Conservation (phyloP, 2,797 vertebrate species). For the Yasuhikotakia modesta region DNA sequence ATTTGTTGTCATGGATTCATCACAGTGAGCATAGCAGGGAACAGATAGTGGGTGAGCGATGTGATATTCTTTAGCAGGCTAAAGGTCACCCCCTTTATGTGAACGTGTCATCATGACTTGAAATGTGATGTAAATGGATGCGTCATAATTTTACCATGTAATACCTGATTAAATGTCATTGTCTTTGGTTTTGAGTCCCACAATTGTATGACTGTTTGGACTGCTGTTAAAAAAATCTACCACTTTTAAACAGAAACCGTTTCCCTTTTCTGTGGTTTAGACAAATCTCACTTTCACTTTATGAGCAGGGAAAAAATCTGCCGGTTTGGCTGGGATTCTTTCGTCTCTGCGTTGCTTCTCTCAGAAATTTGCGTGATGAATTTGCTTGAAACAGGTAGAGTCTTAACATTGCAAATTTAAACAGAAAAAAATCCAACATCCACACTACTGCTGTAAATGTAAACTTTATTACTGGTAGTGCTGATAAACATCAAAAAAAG, state of each 20-base stretch:
- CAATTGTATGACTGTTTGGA: not conserved
- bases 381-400: not conserved
- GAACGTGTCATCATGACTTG: not conserved
- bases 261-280: not conserved
- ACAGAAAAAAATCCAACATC: not conserved
- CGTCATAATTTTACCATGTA: not conserved
- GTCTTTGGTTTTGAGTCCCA: not conserved
- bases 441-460: not conserved
- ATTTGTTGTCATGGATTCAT: not conserved
- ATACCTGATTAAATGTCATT: not conserved
- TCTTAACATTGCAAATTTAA: no score
- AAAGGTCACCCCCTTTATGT: constrained; percentile 9
- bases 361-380: not conserved
- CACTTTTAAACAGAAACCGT: not conserved
- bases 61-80: not conserved
- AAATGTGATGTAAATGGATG: not conserved
- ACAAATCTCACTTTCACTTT: constrained; percentile 6
- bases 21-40: not conserved
- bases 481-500: not conserved
- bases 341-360: constrained; percentile 6
- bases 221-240: not conserved
- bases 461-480: constrained; percentile 17
- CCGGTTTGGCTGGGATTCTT: not conserved
- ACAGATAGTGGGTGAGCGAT: not conserved
- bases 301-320: not conserved